These are phyloP conservation scores for Nyleta sp. DNA, from an alignment of 2,888 invertebrate species.

Conservation along the genomic window DNA sequence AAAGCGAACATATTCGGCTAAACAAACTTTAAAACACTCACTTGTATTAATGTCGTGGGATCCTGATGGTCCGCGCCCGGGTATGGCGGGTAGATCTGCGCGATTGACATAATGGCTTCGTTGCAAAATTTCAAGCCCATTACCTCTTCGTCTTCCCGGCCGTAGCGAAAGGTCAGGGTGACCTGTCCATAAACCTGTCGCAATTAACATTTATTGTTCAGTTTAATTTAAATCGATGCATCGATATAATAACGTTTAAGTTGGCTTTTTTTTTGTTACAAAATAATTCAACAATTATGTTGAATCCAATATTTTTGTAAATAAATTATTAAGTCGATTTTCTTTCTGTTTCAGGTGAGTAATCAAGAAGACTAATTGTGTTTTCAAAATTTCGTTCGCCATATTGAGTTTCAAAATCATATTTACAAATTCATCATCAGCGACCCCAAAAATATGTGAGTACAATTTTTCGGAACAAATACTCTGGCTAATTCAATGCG, in stretches of 20 bases:
- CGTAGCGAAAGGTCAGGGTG: slow-evolving; percentile 97
- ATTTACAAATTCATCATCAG: too few species aligned
- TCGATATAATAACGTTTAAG: too few species aligned
- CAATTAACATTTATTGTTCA: background rate
- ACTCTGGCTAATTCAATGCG: too few species aligned
- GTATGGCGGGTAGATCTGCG: slow-evolving; percentile 91
- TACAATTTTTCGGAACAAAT: too few species aligned
- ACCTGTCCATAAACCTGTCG: slow-evolving; percentile 90
- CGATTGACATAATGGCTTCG: slow-evolving; percentile 96
- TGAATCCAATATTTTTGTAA: too few species aligned
- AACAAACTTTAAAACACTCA: slow-evolving; percentile 77
- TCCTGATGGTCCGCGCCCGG: slow-evolving; percentile 83
- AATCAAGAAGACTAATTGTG: too few species aligned
- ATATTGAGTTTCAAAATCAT: too few species aligned
- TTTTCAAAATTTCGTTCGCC: too few species aligned
- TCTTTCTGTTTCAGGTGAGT: background rate
- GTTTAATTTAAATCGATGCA: background rate
- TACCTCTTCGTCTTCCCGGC: slow-evolving; percentile 98
- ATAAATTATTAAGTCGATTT: too few species aligned
- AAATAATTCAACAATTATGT: too few species aligned
- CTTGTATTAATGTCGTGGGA: slow-evolving; percentile 89
- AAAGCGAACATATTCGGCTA: slow-evolving; percentile 14
- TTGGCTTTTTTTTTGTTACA: too few species aligned
- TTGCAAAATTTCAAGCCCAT: slow-evolving; percentile 99
- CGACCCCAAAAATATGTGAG: too few species aligned